These are phyloP conservation scores for Cardinalis cardinalis DNA, from an alignment of 2,113 vertebrate genomes.

Conservation along the genomic window DNA sequence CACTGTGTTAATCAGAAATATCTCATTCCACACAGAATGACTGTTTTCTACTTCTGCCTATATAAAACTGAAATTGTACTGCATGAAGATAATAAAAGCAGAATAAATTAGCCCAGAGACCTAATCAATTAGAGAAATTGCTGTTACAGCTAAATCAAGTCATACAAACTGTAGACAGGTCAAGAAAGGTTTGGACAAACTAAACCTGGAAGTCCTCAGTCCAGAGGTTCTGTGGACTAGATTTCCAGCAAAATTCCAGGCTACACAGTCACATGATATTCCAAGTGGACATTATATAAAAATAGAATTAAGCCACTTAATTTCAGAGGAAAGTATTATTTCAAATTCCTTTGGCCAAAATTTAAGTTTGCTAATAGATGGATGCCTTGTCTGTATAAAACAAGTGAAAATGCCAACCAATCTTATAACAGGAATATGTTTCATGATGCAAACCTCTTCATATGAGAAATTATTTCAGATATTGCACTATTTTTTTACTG, in stretches of 20 bases:
- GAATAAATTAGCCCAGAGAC: background rate
- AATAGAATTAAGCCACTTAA: background rate
- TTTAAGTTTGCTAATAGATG: background rate
- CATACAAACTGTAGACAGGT: background rate
- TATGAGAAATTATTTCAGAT: background rate
- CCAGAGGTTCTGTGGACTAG: background rate
- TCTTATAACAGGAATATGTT: background rate
- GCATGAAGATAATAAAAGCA: background rate
- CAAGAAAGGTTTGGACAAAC: background rate
- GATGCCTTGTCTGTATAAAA: background rate
- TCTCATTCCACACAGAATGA: background rate
- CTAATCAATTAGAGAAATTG: background rate
- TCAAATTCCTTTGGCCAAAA: background rate
- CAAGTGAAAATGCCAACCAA: background rate
- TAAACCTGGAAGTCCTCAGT: background rate
- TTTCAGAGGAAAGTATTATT: background rate
- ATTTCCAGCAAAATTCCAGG: background rate
- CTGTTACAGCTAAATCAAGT: background rate
- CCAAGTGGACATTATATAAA: rapidly evolving
- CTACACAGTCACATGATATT: background rate
- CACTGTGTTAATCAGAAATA: background rate
- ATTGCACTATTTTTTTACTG: background rate
- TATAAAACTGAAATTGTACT: background rate
- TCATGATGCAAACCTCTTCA: background rate
- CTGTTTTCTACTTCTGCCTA: background rate